Percentiles rank a stretch among this genome's conserved stretches.
Conservation (phyloP, 2,797 vertebrate genomes). For the Sparidentex hasta region DNA sequence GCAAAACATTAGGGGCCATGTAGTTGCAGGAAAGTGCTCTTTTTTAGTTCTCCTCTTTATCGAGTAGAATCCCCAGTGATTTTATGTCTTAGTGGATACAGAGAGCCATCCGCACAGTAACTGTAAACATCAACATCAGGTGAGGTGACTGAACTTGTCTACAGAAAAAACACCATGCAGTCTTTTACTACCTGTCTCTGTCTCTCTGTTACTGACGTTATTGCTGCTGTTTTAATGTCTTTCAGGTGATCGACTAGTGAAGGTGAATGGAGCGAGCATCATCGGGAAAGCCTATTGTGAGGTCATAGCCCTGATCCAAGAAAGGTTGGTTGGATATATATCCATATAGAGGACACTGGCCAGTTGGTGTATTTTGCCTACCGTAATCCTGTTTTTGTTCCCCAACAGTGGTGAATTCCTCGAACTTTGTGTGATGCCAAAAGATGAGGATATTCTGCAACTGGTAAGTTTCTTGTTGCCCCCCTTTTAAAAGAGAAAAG, state of each 20-base stretch:
- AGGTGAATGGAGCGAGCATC: constrained; percentile 98
- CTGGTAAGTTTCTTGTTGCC: constrained; percentile 86
- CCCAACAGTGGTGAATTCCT: constrained; percentile 91
- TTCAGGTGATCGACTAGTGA: constrained; percentile 96
- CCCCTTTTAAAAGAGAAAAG: neutral
- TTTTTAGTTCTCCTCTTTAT: constrained; percentile 2
- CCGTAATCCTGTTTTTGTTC: constrained; percentile 21
- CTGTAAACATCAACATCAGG: constrained; percentile 10
- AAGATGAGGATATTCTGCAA: constrained; percentile 98
- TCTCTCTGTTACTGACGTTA: constrained; percentile 1
- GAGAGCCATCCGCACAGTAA: neutral
- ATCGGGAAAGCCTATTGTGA: constrained; percentile 98
- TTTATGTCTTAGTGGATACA: constrained; percentile 4
- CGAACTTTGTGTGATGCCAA: constrained; percentile 99
- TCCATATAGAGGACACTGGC: neutral
- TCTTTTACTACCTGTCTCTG: neutral
- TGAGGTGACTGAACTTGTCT: constrained; percentile 9
- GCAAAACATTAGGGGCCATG: constrained; percentile 16
- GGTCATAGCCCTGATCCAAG: constrained; percentile 97
- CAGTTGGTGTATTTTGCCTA: neutral
- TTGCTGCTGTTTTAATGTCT: constrained; percentile 7
- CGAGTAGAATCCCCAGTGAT: neutral
- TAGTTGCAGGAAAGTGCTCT: neutral
- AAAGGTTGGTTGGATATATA: constrained; percentile 88
- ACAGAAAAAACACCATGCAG: neutral